phyloP scores from a whole-genome alignment of 2,888 invertebrate species.

The Erpobdella octoculata region DNA sequence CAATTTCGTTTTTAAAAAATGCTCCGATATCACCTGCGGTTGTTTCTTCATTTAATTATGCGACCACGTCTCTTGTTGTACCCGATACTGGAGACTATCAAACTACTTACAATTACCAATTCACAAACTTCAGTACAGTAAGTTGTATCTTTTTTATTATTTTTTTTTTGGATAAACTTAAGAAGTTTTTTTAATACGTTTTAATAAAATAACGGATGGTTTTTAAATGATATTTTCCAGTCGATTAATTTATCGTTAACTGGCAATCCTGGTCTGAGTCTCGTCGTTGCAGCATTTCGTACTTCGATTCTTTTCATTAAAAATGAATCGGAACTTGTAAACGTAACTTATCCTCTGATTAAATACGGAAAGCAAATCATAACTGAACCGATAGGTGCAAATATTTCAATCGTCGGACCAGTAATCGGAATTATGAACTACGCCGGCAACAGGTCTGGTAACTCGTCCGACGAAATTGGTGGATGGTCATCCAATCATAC shows the following conservation, averaged over 20 bases:
- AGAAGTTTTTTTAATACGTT: too few relatives aligned
- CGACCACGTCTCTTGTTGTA: background rate
- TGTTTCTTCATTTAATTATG: background rate
- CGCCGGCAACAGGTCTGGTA: too few relatives aligned
- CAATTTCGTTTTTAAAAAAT: background rate
- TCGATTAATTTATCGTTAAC: background rate
- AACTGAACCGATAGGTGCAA: background rate
- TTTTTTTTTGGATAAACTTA: too few relatives aligned
- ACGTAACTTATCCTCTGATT: background rate
- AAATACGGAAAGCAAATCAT: background rate
- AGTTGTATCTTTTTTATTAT: too few relatives aligned
- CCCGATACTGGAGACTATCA: background rate
- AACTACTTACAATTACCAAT: background rate
- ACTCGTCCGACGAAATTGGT: too few relatives aligned
- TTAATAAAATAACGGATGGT: background rate
- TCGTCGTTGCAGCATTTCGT: background rate
- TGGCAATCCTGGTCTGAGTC: background rate
- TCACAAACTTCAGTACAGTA: background rate
- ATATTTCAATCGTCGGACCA: background rate
- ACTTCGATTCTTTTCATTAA: background rate
- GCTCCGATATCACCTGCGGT: too few relatives aligned
- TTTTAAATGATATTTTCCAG: background rate
- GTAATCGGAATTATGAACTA: too few relatives aligned
- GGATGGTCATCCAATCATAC: too few relatives aligned
- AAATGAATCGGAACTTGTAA: background rate